These are phyloP conservation scores for Eupithecia pulchellata DNA, from an alignment of 2,888 invertebrate species.

Conservation along the genomic window DNA sequence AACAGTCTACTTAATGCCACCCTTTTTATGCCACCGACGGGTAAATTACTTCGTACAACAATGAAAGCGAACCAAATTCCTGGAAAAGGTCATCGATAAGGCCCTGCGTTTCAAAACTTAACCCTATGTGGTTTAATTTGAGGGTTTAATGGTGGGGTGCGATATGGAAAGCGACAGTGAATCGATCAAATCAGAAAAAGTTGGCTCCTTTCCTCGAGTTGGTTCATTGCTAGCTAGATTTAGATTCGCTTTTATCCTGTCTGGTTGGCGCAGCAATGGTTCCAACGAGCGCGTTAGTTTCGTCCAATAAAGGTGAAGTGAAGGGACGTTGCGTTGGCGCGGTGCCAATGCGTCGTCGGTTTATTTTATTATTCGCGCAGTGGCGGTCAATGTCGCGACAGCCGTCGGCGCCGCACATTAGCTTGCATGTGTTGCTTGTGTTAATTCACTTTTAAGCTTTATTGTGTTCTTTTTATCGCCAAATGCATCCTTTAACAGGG, in stretches of 20 bases:
- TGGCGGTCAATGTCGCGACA: slow-evolving; percentile 84
- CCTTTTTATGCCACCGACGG: slow-evolving; percentile 52
- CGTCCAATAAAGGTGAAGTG: slow-evolving; percentile 69
- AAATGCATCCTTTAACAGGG: slow-evolving; percentile 8
- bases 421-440: slow-evolving; percentile 72
- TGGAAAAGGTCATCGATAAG: slow-evolving; percentile 46
- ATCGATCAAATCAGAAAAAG: slow-evolving; percentile 54
- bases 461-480: slow-evolving; percentile 38
- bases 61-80: slow-evolving; percentile 41
- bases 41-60: slow-evolving; percentile 52
- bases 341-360: slow-evolving; percentile 77
- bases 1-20: slow-evolving; percentile 53
- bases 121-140: slow-evolving; percentile 57
- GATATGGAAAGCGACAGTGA: slow-evolving; percentile 61
- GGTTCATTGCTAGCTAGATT: slow-evolving; percentile 39
- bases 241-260: slow-evolving; percentile 47
- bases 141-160: slow-evolving; percentile 56
- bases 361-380: slow-evolving; percentile 81
- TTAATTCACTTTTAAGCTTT: slow-evolving; percentile 58
- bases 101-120: slow-evolving; percentile 42
- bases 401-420: slow-evolving; percentile 67
- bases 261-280: slow-evolving; percentile 52
- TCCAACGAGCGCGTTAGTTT: slow-evolving; percentile 52
- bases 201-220: slow-evolving; percentile 12
- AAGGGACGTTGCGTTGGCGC: slow-evolving; percentile 79